A percentile compares a stretch with the other conserved stretches of the same genome.
These are phyloP conservation scores for Drosophila albomicans DNA, from an alignment of 1,140 invertebrate species.

Conservation along the genomic window DNA sequence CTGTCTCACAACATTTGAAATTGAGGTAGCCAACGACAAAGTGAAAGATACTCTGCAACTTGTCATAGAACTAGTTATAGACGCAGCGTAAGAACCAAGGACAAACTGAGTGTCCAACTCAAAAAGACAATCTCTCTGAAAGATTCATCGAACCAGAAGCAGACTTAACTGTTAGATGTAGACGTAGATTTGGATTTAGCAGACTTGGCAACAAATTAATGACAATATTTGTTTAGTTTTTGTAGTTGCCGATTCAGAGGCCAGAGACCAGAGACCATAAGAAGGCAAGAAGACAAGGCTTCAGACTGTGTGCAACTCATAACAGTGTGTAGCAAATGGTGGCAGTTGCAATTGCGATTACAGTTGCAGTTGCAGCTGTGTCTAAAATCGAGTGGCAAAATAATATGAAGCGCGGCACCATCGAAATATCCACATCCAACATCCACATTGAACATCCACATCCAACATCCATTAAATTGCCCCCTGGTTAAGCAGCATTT, in stretches of 20 bases:
- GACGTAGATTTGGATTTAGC: no score
- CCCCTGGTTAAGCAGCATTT: constrained; percentile 75
- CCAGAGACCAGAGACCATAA: background rate
- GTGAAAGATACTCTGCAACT: constrained; percentile 17
- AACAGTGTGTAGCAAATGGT: constrained; percentile 43
- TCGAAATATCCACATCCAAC: constrained; percentile 53
- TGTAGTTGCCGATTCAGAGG: background rate
- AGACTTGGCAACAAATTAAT: no score
- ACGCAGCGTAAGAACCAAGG: background rate
- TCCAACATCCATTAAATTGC: constrained; percentile 70
- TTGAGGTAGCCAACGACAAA: constrained; percentile 3
- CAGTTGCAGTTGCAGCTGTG: constrained; percentile 41
- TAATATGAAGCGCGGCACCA: constrained; percentile 43
- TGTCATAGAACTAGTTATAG: constrained; percentile 2
- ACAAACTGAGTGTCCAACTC: no score
- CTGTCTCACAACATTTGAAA: no score
- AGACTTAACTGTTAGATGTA: no score
- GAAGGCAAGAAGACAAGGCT: background rate
- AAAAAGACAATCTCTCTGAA: no score
- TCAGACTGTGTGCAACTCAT: constrained; percentile 3
- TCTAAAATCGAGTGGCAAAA: constrained; percentile 49
- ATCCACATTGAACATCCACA: constrained; percentile 27
- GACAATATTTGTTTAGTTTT: no score
- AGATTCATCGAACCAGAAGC: no score
- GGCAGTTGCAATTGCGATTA: constrained; percentile 45